Conservation (phyloP, 2,113 vertebrate genomes). For the Physeter macrocephalus region DNA sequence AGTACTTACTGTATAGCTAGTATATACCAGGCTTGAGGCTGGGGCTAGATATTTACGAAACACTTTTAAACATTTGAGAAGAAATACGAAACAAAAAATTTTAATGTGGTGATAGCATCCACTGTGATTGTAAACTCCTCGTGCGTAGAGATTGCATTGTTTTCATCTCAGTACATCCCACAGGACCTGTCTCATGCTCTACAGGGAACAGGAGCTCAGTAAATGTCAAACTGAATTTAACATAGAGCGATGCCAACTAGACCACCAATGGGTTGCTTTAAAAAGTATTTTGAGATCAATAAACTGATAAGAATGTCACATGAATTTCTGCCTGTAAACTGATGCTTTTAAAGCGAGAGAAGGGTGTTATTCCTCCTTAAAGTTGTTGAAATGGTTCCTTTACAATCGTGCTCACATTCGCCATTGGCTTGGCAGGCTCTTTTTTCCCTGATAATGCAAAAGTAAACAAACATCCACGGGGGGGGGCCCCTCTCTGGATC, state of each 20-base stretch:
- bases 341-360: constrained; percentile 11
- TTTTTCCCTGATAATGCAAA: constrained; percentile 38
- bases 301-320: constrained; percentile 7
- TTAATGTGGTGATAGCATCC: background rate
- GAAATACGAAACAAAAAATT: background rate
- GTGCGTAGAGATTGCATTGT: background rate
- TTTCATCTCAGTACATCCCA: background rate
- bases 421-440: constrained; percentile 35
- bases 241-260: background rate
- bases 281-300: constrained; percentile 19
- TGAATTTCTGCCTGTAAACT: background rate
- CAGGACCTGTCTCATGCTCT: background rate
- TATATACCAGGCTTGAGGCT: background rate
- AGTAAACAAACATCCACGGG: constrained; percentile 42
- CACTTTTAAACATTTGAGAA: constrained; percentile 30
- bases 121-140: background rate
- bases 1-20: background rate
- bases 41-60: background rate
- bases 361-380: background rate
- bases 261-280: background rate
- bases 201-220: background rate
- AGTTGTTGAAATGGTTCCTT: constrained; percentile 27
- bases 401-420: constrained; percentile 9
- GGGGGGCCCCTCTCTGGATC: constrained; percentile 24
- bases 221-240: constrained; percentile 12